Conservation (phyloP, 1,140 invertebrate genomes). For the Eciton burchellii region DNA sequence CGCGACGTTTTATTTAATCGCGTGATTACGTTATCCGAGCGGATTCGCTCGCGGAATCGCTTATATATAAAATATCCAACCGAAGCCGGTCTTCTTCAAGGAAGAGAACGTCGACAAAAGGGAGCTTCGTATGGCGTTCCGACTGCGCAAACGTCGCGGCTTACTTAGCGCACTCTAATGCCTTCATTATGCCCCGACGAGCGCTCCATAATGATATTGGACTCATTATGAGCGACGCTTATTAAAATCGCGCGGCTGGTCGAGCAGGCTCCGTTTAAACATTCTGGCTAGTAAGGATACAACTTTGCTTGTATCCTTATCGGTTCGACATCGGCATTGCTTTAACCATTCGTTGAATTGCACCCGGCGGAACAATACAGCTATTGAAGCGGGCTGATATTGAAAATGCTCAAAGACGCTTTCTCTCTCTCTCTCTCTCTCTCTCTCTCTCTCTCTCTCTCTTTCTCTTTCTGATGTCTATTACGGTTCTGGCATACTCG, state of each 20-base stretch:
- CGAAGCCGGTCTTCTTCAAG: neutral
- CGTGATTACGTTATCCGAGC: neutral
- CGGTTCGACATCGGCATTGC: slow-evolving; percentile 54
- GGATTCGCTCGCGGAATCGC: neutral
- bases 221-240: slow-evolving; percentile 73
- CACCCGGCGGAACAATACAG: neutral
- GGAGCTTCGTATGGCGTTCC: neutral
- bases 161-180: slow-evolving; percentile 73
- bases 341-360: slow-evolving; percentile 44
- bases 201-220: slow-evolving; percentile 78
- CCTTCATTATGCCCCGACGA: slow-evolving; percentile 76
- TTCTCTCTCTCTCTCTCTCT: too few species aligned
- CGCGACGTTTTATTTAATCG: slow-evolving; percentile 6
- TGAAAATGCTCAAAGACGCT: slow-evolving; percentile 24
- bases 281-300: slow-evolving; percentile 37
- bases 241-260: slow-evolving; percentile 75
- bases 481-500: neutral
- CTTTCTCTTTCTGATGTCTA: neutral
- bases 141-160: slow-evolving; percentile 57
- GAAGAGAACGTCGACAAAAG: neutral
- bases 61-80: too few species aligned
- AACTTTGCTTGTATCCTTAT: slow-evolving; percentile 47
- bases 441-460: too few species aligned
- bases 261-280: slow-evolving; percentile 53
- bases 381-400: slow-evolving; percentile 10